These are phyloP conservation scores for Aleiodes sp. DNA, from an alignment of 1,140 invertebrate species.

Conservation along the genomic window DNA sequence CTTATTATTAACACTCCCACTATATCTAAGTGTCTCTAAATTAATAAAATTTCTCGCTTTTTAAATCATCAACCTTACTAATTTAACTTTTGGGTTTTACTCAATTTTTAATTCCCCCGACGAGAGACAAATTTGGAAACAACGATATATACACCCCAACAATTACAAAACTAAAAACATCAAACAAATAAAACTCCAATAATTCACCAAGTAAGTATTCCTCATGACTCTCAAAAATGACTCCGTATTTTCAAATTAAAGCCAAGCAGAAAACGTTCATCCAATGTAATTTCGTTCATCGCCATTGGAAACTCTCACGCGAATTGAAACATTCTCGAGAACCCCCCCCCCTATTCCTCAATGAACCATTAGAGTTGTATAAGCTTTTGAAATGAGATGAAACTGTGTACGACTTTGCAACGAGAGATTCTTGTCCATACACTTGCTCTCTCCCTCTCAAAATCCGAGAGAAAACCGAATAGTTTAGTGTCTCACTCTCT, in stretches of 20 bases:
- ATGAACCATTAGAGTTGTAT: constrained; percentile 3
- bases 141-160: too few relatives aligned
- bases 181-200: neutral
- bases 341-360: constrained; percentile 15
- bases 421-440: neutral
- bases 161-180: too few relatives aligned
- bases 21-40: too few relatives aligned
- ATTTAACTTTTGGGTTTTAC: too few relatives aligned
- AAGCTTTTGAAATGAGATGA: neutral
- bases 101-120: too few relatives aligned
- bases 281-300: constrained; percentile 28
- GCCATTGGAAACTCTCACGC: constrained; percentile 28
- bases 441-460: neutral
- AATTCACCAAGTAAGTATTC: too few relatives aligned
- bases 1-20: too few relatives aligned
- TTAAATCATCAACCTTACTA: too few relatives aligned
- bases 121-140: too few relatives aligned
- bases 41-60: too few relatives aligned
- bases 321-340: constrained; percentile 2
- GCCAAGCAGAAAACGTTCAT: neutral
- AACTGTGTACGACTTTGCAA: constrained; percentile 4
- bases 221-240: neutral
- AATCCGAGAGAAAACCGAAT: too few relatives aligned
- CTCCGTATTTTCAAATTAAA: neutral
- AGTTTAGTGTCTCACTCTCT: neutral